Base-by-base conservation (phyloP, 2,888 invertebrate genomes). In the Aphidoletes aphidimyza region DNA sequence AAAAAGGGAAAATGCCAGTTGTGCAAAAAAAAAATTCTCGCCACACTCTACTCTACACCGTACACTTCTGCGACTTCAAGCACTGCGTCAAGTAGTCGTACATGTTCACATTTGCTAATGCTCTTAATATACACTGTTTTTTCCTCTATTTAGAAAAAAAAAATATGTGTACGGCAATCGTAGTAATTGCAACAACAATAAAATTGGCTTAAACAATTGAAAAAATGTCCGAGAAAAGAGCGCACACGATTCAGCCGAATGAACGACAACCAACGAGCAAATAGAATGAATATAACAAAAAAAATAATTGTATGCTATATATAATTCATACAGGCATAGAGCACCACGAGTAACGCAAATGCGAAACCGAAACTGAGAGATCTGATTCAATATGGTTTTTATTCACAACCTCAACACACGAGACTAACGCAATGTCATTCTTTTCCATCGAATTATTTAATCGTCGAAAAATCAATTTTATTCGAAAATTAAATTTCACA, bases 301-400 rank as follows among this genome's bases (percentile, higher is more conserved):
- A 3, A 54, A 30, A 69, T n/a, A n/a, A n/a, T n/a, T n/a, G n/a
- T n/a, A n/a, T n/a, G n/a, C n/a, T n/a, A n/a, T n/a, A n/a, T n/a
- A n/a, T n/a, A 30, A 69, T 69, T 69, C 69, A 69, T 69, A 69
- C 69, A 69, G 69, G 26, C 26, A 54, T 54, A 54, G 5, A 22
- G 14, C 54, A 22, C 54, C 69, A 69, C 8, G 54, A 69, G 14
- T 14, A 69, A 30, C 54, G 54, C 26, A 69, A 69, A 69, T 69
- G 69, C 69, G 69, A 69, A 69, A 69, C 69, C 34, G 69, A 69
- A 69, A 69, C 26, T 14, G 54, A 47, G 26, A 54, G 17, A 69
- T 5, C 26, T 30, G 69, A 69, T 69, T 69, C 69, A 30, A 69
- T 69, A 30, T 69, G 69, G 69, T 0, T 11, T 26, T 54, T 47